phyloP scores from a whole-genome alignment of 2,888 invertebrate genomes.

The Asteroscopus sphinx region DNA sequence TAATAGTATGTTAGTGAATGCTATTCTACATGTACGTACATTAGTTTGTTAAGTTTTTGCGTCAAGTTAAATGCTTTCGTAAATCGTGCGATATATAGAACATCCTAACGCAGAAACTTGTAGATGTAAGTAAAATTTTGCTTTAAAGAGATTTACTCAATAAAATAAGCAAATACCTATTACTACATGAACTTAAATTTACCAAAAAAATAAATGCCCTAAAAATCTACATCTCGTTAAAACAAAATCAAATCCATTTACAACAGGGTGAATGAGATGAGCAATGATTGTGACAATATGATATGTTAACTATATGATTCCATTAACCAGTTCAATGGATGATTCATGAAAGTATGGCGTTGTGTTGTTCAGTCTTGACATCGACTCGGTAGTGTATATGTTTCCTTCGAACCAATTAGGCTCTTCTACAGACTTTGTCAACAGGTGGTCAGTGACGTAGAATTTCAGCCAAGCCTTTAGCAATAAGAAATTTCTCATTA shows the following conservation, averaged over 20 bases:
- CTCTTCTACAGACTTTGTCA: constrained; percentile 86
- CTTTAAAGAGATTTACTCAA: constrained; percentile 72
- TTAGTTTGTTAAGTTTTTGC: constrained; percentile 66
- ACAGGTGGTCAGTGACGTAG: constrained; percentile 88
- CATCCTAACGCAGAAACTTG: constrained; percentile 63
- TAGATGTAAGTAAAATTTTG: constrained; percentile 56
- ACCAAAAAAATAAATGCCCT: constrained; percentile 62
- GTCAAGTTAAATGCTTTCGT: constrained; percentile 53
- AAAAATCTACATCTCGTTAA: constrained; percentile 71
- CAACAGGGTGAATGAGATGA: constrained; percentile 74
- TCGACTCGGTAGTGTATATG: constrained; percentile 80
- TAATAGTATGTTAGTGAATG: constrained; percentile 70
- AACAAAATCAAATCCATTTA: constrained; percentile 70
- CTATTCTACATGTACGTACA: constrained; percentile 69
- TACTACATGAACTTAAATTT: constrained; percentile 36
- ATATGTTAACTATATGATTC: constrained; percentile 80
- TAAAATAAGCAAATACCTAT: constrained; percentile 17
- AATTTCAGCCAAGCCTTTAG: constrained; percentile 90
- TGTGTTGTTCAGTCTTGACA: constrained; percentile 77
- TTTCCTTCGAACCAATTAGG: constrained; percentile 85
- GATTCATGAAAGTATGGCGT: constrained; percentile 80
- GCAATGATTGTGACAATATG: constrained; percentile 65
- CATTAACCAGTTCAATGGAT: constrained; percentile 87
- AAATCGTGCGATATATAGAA: constrained; percentile 43
- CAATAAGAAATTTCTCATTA: constrained; percentile 79